Evolutionary conservation across 2,888 invertebrate genomes (phyloP), one percentile per base, ranked within the genome.

Genomic region (Trachelus tabidus): DNA sequence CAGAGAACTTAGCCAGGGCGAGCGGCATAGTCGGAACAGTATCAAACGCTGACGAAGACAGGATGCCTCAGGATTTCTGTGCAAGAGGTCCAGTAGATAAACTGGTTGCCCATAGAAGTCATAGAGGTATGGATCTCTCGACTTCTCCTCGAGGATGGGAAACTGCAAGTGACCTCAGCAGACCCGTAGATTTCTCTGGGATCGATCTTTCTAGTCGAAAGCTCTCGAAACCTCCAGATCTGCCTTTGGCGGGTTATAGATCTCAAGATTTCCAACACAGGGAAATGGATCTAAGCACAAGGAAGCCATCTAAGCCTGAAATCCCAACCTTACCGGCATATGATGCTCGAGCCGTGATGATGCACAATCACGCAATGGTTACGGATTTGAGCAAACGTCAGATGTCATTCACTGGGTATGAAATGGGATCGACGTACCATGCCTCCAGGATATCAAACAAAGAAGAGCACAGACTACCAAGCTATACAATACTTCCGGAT

Each of bases 181-280:
- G 85, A 73, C 90, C 90, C 0, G 85, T 90, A 69, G 90, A 90
- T 81, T 91, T 90, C 73, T 91, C 91, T 1, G 89, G 91, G 11
- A 90, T 91, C 37, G 91, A 91, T 85, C 81, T 91, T 69, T 91
- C 91, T 78, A 91, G 89, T 87, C 89, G 89, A 35, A 91, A 90
- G 80, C 74, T 79, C 75, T 82, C 82, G 11, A 87, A 87, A 77
- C 75, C 81, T n/a, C 68, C 83, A 31, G 88, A 88, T n/a, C 15
- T 87, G n/a, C 82, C 84, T 34, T 81, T 85, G 77, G 75, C 87
- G 1, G 77, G 75, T 15, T 84, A 84, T 75, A 81, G 83, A 69
- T 15, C 82, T 2, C 90, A 89, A 40, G 90, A 90, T 12, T 88
- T 89, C 73, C 91, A 90, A 73, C 89, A 90, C 31, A 86, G 88